A percentile compares a stretch with the other conserved stretches of the same genome.
Evolutionary conservation across 2,113 vertebrate genomes (phyloP).

Genomic region (Megatriorchis doriae): DNA sequence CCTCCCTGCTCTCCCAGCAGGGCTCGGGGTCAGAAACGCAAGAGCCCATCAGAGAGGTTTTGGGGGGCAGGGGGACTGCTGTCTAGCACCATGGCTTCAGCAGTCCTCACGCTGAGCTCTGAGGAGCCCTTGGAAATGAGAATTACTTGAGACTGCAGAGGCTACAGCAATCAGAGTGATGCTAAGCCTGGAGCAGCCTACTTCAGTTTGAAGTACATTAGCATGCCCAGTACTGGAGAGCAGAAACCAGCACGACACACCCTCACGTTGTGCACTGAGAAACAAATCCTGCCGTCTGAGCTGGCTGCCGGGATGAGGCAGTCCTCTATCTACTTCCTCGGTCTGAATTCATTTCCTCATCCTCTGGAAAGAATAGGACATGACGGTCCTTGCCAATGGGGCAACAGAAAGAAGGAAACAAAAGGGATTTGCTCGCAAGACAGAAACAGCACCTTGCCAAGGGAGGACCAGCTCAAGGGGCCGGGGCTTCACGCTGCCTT

Average conservation of each 20-base stretch:
- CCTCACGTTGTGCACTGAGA: background rate
- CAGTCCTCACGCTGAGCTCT: background rate
- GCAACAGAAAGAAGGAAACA: background rate
- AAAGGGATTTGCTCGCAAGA: background rate
- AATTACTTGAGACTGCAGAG: background rate
- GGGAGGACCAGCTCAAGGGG: background rate
- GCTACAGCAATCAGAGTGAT: background rate
- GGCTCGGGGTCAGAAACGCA: background rate
- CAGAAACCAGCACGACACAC: background rate
- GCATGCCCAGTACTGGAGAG: background rate
- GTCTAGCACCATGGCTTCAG: fast-evolving
- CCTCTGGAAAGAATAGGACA: background rate
- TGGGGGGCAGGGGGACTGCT: background rate
- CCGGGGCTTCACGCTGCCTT: fast-evolving
- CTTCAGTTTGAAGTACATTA: background rate
- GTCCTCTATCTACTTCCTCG: background rate
- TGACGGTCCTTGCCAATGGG: background rate
- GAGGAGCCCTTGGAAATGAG: background rate
- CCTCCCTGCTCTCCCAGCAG: background rate
- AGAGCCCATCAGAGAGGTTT: background rate
- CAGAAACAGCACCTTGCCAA: background rate
- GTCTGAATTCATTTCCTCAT: background rate
- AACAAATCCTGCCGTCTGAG: background rate
- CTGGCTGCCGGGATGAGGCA: background rate
- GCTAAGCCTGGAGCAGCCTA: background rate